A percentile compares a stretch with the other conserved stretches of the same genome.
These are phyloP conservation scores for Standfussiana lucernea DNA, from an alignment of 2,888 invertebrate genomes.

Conservation along the genomic window DNA sequence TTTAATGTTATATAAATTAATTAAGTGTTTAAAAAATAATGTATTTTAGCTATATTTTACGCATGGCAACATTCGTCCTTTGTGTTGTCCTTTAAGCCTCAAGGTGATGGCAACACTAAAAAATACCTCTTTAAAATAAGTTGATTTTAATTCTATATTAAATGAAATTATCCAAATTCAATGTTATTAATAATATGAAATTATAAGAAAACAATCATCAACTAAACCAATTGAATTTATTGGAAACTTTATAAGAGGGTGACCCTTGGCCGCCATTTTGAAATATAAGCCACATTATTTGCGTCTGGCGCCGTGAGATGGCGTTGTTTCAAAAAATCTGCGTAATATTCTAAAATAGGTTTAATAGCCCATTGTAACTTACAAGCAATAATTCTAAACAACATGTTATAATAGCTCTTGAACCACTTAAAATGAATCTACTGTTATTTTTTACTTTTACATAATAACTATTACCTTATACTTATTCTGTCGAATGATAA, in stretches of 20 bases:
- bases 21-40: not conserved
- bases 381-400: not conserved
- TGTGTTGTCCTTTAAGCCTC: constrained; percentile 4
- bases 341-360: constrained; percentile 51
- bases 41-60: constrained; percentile 3
- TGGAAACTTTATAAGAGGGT: not conserved
- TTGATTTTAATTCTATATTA: not conserved
- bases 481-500: not conserved
- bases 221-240: not conserved
- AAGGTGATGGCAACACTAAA: constrained; percentile 19
- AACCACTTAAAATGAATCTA: not conserved
- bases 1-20: not conserved
- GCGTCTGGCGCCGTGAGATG: not conserved
- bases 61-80: constrained; percentile 22
- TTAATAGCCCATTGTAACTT: constrained; percentile 13
- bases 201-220: not conserved
- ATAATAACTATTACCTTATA: not conserved
- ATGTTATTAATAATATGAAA: not conserved
- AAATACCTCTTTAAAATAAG: constrained; percentile 27
- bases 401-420: not conserved
- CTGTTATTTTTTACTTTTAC: not conserved
- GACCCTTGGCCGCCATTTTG: constrained; percentile 5
- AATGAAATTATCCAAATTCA: not conserved
- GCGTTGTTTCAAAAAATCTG: constrained; percentile 9
- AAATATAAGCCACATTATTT: constrained; percentile 1